Percentiles rank a stretch among this genome's conserved stretches.
Conservation (phyloP, 2,797 vertebrate species). For the Rhodeus uyekii region DNA sequence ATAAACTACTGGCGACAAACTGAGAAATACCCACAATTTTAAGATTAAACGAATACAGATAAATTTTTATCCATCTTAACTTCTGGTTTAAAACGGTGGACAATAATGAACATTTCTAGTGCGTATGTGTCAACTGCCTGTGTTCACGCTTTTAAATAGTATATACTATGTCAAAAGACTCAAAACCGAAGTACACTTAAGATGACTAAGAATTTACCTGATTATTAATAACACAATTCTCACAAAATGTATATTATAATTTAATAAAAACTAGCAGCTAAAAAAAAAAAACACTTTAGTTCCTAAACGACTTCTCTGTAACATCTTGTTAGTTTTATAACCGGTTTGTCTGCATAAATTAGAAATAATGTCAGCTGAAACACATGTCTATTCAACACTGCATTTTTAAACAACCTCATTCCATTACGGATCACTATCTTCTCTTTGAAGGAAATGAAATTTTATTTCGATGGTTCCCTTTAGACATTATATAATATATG, state of each 20-base stretch:
- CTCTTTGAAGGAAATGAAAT: not conserved
- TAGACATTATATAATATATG: not conserved
- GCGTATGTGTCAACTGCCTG: not conserved
- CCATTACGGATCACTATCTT: not conserved
- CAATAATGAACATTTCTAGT: not conserved
- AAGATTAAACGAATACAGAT: not conserved
- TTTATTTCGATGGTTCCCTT: not conserved
- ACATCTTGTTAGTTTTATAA: not conserved
- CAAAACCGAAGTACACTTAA: not conserved
- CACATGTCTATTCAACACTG: not conserved
- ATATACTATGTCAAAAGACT: no score
- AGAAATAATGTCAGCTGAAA: not conserved
- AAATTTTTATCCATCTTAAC: not conserved
- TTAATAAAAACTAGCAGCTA: not conserved
- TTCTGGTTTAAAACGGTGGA: not conserved
- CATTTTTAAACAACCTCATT: not conserved
- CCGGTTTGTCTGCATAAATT: not conserved
- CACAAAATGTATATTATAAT: not conserved
- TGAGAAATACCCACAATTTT: not conserved
- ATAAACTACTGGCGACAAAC: not conserved
- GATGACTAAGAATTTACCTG: not conserved
- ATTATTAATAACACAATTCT: not conserved
- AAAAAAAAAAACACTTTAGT: not conserved
- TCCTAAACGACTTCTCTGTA: not conserved
- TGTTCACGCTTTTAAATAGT: not conserved